A percentile compares a stretch with the other conserved stretches of the same genome.
Conservation (phyloP, 2,113 vertebrate genomes). For the Etheostoma cragini region DNA sequence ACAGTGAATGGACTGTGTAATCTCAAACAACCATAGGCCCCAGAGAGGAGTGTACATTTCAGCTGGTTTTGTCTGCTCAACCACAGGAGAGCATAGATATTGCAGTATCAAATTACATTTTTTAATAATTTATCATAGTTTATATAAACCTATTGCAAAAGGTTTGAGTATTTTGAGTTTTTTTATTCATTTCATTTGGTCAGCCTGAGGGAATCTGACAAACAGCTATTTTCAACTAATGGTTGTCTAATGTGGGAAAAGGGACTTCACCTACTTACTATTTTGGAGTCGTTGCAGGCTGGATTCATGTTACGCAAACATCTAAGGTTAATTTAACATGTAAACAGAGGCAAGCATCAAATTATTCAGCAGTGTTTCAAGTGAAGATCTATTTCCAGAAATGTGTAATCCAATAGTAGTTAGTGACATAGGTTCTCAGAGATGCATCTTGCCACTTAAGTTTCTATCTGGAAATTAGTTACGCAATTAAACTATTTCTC, state of each 20-base stretch:
- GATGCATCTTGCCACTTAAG: neutral
- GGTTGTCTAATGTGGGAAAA: neutral
- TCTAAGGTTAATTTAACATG: neutral
- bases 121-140: neutral
- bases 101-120: neutral
- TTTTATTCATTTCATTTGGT: neutral
- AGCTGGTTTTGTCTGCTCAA: neutral
- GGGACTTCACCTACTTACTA: slow-evolving; percentile 11
- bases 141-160: neutral
- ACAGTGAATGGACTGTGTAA: neutral
- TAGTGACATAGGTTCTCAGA: neutral
- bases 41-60: neutral
- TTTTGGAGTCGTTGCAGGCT: slow-evolving; percentile 2
- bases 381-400: neutral
- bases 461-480: neutral
- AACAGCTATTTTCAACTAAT: neutral
- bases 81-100: neutral
- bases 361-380: neutral
- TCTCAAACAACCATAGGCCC: neutral
- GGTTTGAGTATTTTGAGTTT: neutral
- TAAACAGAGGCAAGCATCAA: slow-evolving; percentile 11
- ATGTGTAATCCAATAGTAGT: neutral
- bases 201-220: neutral
- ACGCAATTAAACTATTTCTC: neutral
- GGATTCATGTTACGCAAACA: slow-evolving; percentile 22